Evolutionary conservation across 2,888 invertebrate species (phyloP).

Genomic region (Pocota personata): DNA sequence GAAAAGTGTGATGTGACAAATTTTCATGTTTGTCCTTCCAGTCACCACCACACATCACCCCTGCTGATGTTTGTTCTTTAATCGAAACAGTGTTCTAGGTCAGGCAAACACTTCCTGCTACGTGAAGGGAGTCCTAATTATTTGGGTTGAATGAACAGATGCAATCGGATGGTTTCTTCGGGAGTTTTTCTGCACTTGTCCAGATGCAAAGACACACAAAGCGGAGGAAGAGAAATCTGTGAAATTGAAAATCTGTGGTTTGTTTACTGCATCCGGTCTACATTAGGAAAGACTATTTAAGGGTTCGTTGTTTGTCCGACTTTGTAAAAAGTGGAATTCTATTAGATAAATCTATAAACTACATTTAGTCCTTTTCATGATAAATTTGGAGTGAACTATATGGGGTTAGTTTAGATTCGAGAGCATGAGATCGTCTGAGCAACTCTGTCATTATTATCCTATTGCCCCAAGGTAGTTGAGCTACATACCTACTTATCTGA

Average conservation of each 20-base stretch:
- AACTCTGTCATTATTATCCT: too few relatives aligned
- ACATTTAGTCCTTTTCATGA: too few relatives aligned
- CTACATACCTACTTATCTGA: too few relatives aligned
- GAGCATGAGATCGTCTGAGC: too few relatives aligned
- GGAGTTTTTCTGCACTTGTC: conserved; percentile 59
- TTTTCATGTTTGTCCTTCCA: conserved; percentile 46
- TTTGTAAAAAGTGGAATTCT: not conserved
- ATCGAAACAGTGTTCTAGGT: conserved; percentile 42
- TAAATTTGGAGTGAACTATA: too few relatives aligned
- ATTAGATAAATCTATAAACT: not conserved
- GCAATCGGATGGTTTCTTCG: conserved; percentile 48
- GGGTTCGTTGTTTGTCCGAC: not conserved
- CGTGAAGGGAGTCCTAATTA: conserved; percentile 56
- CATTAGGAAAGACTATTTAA: not conserved
- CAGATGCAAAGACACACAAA: conserved; percentile 50
- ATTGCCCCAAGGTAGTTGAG: too few relatives aligned
- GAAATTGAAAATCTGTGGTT: conserved; percentile 38
- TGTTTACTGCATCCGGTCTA: conserved; percentile 55
- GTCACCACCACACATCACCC: too few relatives aligned
- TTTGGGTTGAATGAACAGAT: conserved; percentile 65
- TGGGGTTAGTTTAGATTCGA: too few relatives aligned
- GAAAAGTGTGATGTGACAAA: conserved; percentile 69
- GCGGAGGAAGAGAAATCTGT: conserved; percentile 4
- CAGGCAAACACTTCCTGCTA: conserved; percentile 25
- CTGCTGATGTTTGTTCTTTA: conserved; percentile 2